Base-by-base conservation (phyloP, 1,140 invertebrate genomes). In the Drosophila murphyi region DNA sequence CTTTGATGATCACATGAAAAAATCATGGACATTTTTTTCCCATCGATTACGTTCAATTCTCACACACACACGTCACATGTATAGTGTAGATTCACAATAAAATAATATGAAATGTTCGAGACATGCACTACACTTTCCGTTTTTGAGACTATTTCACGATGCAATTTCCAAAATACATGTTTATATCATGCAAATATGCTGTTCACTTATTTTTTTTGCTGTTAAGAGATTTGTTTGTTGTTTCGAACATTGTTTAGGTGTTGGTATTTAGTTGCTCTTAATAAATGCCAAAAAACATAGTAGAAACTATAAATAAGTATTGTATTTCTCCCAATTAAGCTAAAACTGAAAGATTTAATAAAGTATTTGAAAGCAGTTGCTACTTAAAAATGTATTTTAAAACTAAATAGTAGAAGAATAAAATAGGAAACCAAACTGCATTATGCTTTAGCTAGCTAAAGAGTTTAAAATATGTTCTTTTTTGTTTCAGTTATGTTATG, bases 261-360 rank as follows among this genome's bases (percentile, higher is more conserved):
- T 88, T 83, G 48, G 59, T 74, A 74, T 87, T 87, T 83, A 88
- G 73, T 88, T 88, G 83, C 83, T 88, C 83, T 88, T 76, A 74
- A 63, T 61, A 72, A 72, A 74, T 75, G 51, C n/a, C 29, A 72
- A 88, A 51, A 55, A 89, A 80, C 80, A 51, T 20, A 5, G 5
- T 12, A 76, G 74, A 74, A 78, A 82, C 48, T 81, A 48, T 69
- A 68, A 48, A 71, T 78, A 60, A 73, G 62, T 51, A 29, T 72
- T 70, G 28, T 68, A 35, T 47, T 37, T 29, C 32, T 43, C 47
- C 57, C 10, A 41, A n/a, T 3, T n/a, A 43, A 59, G 54, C 51
- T 64, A 82, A 51, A 78, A 63, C 77, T 74, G 2, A 74, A 48
- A 60, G 48, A 12, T n/a, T 20, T 3, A 65, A 47, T 4, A 64